Conservation (phyloP, 2,113 vertebrate species). For the Lepus europaeus region DNA sequence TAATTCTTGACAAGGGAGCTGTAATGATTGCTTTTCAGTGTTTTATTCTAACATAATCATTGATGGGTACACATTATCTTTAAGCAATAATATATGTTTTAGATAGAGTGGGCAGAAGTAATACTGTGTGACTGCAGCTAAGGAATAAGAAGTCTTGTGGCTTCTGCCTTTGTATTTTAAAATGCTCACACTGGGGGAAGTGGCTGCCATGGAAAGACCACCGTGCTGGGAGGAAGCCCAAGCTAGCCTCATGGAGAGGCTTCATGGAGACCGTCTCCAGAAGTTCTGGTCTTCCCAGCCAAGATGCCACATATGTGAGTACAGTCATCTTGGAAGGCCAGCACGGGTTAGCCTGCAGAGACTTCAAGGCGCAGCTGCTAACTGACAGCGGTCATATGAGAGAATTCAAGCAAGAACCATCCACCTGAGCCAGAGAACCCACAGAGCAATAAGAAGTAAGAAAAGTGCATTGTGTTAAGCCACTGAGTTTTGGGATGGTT, state of each 20-base stretch:
- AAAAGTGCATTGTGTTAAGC: background rate
- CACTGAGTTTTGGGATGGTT: background rate
- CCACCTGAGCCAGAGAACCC: background rate
- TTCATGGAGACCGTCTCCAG: background rate
- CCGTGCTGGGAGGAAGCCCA: background rate
- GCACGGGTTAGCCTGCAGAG: background rate
- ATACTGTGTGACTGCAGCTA: background rate
- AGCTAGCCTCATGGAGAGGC: background rate
- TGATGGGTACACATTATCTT: no score
- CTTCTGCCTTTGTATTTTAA: constrained; percentile 7
- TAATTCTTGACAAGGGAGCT: no score
- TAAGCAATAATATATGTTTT: no score
- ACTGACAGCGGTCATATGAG: background rate
- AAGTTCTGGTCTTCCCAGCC: background rate
- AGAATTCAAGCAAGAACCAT: background rate
- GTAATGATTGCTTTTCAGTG: no score
- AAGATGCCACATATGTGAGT: background rate
- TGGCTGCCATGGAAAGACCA: background rate
- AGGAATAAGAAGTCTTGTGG: background rate
- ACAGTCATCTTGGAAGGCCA: background rate
- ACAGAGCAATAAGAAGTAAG: background rate
- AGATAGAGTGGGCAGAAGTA: background rate
- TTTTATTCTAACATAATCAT: no score
- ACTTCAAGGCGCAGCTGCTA: background rate
- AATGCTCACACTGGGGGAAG: background rate